Conservation (phyloP, 1,140 invertebrate genomes). For the Drosophila sp. region DNA sequence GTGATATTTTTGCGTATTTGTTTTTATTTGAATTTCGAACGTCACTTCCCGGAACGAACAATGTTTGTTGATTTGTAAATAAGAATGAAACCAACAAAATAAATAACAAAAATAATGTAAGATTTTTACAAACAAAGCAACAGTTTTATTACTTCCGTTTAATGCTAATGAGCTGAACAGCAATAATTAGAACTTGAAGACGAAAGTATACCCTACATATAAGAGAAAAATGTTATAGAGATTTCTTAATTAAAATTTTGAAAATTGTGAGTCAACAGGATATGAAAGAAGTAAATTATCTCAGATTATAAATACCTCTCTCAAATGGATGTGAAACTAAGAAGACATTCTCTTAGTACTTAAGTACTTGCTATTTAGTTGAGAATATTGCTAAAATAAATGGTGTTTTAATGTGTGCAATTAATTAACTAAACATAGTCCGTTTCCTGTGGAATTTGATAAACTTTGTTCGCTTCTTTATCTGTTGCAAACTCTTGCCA, state of each 20-base stretch:
- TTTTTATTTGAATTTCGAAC: slow-evolving; percentile 18
- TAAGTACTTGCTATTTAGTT: neutral
- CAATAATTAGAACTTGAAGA: slow-evolving; percentile 11
- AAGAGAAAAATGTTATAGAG: no score
- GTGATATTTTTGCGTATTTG: slow-evolving; percentile 35
- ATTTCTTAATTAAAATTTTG: no score
- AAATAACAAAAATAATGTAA: slow-evolving; percentile 35
- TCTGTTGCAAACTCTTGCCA: slow-evolving; percentile 19
- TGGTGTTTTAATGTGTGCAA: slow-evolving; percentile 34
- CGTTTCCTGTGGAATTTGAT: slow-evolving; percentile 42
- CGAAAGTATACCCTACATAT: slow-evolving; percentile 3
- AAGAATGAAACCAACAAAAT: slow-evolving; percentile 7
- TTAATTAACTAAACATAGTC: slow-evolving; percentile 36
- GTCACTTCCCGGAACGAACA: slow-evolving; percentile 31
- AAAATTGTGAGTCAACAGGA: no score
- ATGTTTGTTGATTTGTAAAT: slow-evolving; percentile 38
- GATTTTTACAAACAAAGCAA: slow-evolving; percentile 48
- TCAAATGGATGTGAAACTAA: neutral
- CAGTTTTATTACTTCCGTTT: slow-evolving; percentile 43
- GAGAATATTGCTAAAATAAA: neutral
- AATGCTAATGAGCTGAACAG: slow-evolving; percentile 37
- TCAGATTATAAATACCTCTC: no score
- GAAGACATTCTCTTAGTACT: neutral
- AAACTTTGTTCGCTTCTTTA: slow-evolving; percentile 29
- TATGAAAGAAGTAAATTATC: no score